These are phyloP conservation scores for Gallinago undulata DNA, from an alignment of 2,113 vertebrate genomes.

Conservation along the genomic window DNA sequence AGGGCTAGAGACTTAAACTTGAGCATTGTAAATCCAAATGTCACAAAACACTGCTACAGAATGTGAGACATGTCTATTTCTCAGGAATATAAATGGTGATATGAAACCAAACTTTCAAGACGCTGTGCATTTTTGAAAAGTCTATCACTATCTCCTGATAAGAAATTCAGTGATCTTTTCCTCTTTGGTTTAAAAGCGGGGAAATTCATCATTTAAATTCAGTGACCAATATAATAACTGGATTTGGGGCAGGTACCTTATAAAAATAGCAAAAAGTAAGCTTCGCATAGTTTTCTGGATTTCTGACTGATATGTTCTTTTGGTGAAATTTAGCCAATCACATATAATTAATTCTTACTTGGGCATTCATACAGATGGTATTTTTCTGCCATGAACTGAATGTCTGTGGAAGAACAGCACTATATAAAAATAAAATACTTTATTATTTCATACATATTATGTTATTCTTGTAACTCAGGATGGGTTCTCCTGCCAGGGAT, in stretches of 20 bases:
- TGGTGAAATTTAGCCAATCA: neutral
- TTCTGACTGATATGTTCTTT: neutral
- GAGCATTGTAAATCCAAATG: constrained; percentile 84
- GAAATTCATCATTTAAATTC: constrained; percentile 49
- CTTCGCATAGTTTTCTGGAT: neutral
- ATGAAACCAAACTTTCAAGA: constrained; percentile 73
- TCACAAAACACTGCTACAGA: constrained; percentile 75
- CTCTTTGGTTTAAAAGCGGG: constrained; percentile 22
- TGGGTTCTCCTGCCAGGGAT: neutral
- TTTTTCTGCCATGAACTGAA: too few relatives aligned
- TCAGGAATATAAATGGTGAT: constrained; percentile 83
- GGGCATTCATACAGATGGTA: neutral
- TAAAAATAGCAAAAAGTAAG: constrained; percentile 22
- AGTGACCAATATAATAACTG: constrained; percentile 3
- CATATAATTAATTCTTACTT: neutral
- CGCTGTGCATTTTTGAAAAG: constrained; percentile 68
- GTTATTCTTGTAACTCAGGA: neutral
- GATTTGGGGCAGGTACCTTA: constrained; percentile 12
- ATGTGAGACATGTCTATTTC: constrained; percentile 79
- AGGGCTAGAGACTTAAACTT: constrained; percentile 81
- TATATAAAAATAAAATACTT: neutral
- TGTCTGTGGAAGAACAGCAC: neutral
- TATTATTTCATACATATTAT: neutral
- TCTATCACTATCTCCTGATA: constrained; percentile 60
- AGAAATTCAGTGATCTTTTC: constrained; percentile 54